phyloP scores from a whole-genome alignment of 2,888 invertebrate genomes.

The Fragum whitleyi region DNA sequence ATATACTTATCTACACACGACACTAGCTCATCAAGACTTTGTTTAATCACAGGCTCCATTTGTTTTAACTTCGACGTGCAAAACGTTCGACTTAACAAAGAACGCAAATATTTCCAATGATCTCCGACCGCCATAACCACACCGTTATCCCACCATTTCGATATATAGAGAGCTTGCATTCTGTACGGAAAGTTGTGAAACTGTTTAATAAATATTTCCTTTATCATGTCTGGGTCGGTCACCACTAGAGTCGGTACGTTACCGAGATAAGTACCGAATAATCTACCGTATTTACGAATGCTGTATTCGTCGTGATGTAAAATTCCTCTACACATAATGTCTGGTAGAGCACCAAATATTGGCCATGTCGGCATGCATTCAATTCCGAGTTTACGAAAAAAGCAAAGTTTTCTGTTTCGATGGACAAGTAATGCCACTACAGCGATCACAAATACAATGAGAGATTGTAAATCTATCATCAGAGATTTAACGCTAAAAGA shows the following conservation, averaged over 20 bases:
- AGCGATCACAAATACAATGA: neutral
- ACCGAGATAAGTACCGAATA: constrained; percentile 55
- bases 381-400: constrained; percentile 31
- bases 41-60: constrained; percentile 41
- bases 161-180: constrained; percentile 51
- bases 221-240: constrained; percentile 64
- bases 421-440: constrained; percentile 4
- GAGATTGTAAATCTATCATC: constrained; percentile 27
- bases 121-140: constrained; percentile 54
- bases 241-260: constrained; percentile 58
- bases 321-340: constrained; percentile 40
- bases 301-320: constrained; percentile 37
- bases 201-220: constrained; percentile 64
- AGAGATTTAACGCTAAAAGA: neutral
- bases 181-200: constrained; percentile 63
- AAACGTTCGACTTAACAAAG: constrained; percentile 60
- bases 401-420: constrained; percentile 6
- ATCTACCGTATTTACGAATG: constrained; percentile 42
- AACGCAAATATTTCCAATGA: constrained; percentile 67
- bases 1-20: constrained; percentile 29
- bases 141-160: constrained; percentile 52
- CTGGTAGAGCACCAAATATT: constrained; percentile 43
- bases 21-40: constrained; percentile 37
- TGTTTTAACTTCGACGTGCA: constrained; percentile 60
- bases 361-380: constrained; percentile 36